A percentile compares a stretch with the other conserved stretches of the same genome.
Conservation (phyloP, 2,113 vertebrate species). For the Chroicocephalus ridibundus region DNA sequence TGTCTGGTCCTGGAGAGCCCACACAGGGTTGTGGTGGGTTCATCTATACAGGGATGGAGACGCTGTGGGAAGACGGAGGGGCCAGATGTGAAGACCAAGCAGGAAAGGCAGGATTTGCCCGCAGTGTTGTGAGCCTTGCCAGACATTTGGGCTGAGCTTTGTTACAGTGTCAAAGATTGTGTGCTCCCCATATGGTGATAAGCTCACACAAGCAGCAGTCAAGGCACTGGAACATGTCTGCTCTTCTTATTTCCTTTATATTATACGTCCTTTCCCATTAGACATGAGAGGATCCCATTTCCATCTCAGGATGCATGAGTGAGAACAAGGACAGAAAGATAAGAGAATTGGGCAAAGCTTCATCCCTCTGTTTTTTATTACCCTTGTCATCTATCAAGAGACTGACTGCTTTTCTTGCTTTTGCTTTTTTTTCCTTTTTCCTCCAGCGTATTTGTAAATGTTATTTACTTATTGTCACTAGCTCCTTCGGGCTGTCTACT, state of each 20-base stretch:
- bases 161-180: not conserved
- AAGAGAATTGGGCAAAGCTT: slow-evolving; percentile 43
- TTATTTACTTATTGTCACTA: slow-evolving; percentile 64
- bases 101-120: not conserved
- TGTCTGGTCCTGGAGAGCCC: not conserved
- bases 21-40: not conserved
- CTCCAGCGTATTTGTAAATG: slow-evolving; percentile 58
- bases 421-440: not conserved
- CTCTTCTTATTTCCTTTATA: not conserved
- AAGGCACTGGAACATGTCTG: slow-evolving; percentile 1
- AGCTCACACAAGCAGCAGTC: not conserved
- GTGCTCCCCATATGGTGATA: not conserved
- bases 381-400: slow-evolving; percentile 46
- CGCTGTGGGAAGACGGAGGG: not conserved
- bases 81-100: not conserved
- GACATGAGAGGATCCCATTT: slow-evolving; percentile 11
- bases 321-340: slow-evolving; percentile 42
- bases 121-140: not conserved
- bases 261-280: slow-evolving; percentile 12
- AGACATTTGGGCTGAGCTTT: not conserved
- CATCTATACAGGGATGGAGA: not conserved
- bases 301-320: slow-evolving; percentile 25
- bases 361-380: slow-evolving; percentile 36
- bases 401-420: slow-evolving; percentile 19
- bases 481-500: slow-evolving; percentile 50